A percentile compares a stretch with the other conserved stretches of the same genome.
phyloP scores from a whole-genome alignment of 2,797 vertebrate genomes.

The Enteromius anoplus region DNA sequence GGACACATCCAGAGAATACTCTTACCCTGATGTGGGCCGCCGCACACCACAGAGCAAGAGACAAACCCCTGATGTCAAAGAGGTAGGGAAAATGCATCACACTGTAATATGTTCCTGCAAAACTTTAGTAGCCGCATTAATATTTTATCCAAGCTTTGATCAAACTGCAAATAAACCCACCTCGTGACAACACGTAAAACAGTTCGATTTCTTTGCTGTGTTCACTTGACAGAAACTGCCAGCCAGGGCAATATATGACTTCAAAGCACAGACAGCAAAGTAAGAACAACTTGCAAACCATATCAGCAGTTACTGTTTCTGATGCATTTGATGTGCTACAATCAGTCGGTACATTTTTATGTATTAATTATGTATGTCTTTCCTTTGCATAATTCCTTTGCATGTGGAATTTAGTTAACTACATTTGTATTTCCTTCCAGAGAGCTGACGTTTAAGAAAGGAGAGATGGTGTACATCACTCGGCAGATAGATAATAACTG shows the following conservation, averaged over 20 bases:
- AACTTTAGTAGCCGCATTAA: background rate
- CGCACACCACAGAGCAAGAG: constrained; percentile 75
- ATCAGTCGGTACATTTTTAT: background rate
- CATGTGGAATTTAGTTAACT: background rate
- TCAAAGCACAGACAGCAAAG: constrained; percentile 90
- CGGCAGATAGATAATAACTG: constrained; percentile 89
- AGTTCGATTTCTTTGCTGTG: constrained; percentile 18
- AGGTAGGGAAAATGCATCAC: constrained; percentile 57
- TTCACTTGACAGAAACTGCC: constrained; percentile 75
- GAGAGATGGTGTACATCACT: constrained; percentile 85
- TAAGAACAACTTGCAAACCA: constrained; percentile 71
- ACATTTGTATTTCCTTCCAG: constrained; percentile 71
- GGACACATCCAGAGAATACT: constrained; percentile 79
- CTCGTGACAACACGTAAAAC: background rate
- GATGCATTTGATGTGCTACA: constrained; percentile 2
- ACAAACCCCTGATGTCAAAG: constrained; percentile 81
- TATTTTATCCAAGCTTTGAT: background rate
- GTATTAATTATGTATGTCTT: background rate
- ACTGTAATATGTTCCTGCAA: background rate
- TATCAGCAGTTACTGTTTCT: background rate
- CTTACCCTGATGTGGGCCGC: constrained; percentile 77
- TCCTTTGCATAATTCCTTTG: background rate
- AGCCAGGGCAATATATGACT: constrained; percentile 88
- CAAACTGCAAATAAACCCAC: background rate
- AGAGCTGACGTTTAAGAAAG: constrained; percentile 88